Conservation (phyloP, 1,140 invertebrate species). For the Neodiprion pinetum region DNA sequence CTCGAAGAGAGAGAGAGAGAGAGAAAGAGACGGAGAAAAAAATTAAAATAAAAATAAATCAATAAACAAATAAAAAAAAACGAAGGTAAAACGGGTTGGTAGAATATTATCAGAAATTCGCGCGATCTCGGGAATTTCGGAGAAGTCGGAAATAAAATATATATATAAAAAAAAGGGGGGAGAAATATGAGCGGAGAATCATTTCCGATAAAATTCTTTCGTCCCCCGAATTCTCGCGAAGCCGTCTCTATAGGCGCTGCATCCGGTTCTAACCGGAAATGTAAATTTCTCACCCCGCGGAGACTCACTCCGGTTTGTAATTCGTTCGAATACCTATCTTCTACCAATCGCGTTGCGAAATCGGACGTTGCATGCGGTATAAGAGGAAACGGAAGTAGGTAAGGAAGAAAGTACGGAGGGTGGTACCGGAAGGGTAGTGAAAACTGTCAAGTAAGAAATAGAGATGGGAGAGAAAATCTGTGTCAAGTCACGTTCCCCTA, state of each 20-base stretch:
- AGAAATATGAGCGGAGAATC: not conserved
- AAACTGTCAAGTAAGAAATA: not conserved
- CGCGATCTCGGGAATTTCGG: not conserved
- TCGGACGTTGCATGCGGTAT: not conserved
- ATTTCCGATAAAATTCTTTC: constrained; percentile 1
- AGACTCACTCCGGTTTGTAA: no score
- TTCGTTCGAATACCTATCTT: no score
- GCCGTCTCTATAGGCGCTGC: no score
- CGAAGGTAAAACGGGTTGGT: no score
- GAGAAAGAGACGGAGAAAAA: not conserved
- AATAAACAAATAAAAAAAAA: no score
- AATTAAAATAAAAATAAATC: not conserved
- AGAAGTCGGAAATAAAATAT: not conserved
- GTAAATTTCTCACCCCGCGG: no score
- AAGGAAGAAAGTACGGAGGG: not conserved
- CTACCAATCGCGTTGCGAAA: not conserved
- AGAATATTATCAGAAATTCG: not conserved
- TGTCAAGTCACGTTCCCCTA: not conserved
- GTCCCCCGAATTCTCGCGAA: not conserved
- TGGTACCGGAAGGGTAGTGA: not conserved
- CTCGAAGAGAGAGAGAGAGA: not conserved
- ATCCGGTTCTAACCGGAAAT: no score
- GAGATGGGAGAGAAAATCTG: not conserved
- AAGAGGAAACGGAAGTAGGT: not conserved
- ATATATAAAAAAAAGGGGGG: no score